These are phyloP conservation scores for Channa maculata DNA, from an alignment of 2,113 vertebrate species.

Conservation along the genomic window DNA sequence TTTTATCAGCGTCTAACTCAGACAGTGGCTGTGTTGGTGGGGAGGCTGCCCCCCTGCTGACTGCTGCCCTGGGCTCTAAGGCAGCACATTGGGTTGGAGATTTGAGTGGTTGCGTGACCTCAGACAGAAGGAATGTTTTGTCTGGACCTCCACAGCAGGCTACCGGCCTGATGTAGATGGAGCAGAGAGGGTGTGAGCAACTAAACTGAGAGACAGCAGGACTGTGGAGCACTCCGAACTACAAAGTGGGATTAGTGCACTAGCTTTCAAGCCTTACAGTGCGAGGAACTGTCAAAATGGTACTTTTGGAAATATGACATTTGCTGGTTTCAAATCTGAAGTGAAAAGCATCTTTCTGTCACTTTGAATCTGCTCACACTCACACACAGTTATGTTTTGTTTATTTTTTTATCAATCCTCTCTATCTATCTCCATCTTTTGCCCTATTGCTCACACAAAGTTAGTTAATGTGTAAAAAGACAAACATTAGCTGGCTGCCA, in stretches of 20 bases:
- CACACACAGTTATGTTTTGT: background rate
- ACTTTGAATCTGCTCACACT: background rate
- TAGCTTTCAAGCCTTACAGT: too few relatives aligned
- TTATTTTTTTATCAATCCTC: too few relatives aligned
- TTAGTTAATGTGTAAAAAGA: too few relatives aligned
- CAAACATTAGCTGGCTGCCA: too few relatives aligned
- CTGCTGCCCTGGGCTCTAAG: slow-evolving; percentile 64
- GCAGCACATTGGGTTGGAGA: slow-evolving; percentile 67
- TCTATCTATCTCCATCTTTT: too few relatives aligned
- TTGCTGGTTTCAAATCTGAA: background rate
- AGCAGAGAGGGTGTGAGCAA: slow-evolving; percentile 10
- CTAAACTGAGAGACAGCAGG: slow-evolving; percentile 21
- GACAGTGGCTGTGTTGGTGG: slow-evolving; percentile 14
- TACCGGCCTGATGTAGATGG: slow-evolving; percentile 43
- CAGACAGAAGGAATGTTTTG: slow-evolving; percentile 82
- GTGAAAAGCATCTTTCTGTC: background rate
- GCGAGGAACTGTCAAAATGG: background rate
- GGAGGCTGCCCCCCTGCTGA: slow-evolving; percentile 57
- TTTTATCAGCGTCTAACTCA: slow-evolving; percentile 41
- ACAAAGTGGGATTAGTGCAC: background rate
- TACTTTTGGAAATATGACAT: slow-evolving; percentile 1
- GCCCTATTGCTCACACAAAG: too few relatives aligned
- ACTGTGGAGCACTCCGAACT: slow-evolving; percentile 23
- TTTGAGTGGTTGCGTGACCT: slow-evolving; percentile 76
- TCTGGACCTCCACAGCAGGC: slow-evolving; percentile 67